These are phyloP conservation scores for Lepidurus couesii DNA, from an alignment of 1,140 invertebrate species.

Conservation along the genomic window DNA sequence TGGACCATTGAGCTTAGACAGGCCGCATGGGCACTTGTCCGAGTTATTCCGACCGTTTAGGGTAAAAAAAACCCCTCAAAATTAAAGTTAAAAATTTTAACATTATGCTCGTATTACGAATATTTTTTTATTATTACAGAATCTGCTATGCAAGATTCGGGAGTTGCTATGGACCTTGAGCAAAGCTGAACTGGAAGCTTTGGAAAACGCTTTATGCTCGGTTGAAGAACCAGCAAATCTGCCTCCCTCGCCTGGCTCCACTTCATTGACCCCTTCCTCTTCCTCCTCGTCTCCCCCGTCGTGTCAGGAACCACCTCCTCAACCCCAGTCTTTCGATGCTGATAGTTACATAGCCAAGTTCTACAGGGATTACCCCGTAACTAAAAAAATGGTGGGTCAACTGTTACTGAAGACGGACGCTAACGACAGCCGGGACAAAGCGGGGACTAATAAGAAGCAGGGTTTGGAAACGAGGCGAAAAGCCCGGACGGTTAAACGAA, in stretches of 20 bases:
- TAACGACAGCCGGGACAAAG: background rate
- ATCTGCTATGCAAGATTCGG: constrained; percentile 73
- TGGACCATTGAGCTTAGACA: constrained; percentile 86
- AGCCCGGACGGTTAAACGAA: background rate
- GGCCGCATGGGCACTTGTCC: constrained; percentile 71
- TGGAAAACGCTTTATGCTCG: constrained; percentile 84
- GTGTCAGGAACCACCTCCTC: background rate
- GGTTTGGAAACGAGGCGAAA: constrained; percentile 11
- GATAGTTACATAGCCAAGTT: constrained; percentile 27
- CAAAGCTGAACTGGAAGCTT: constrained; percentile 67
- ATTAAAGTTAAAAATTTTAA: background rate
- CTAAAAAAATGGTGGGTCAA: constrained; percentile 25
- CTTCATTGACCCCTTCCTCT: constrained; percentile 1
- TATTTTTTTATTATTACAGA: constrained; percentile 47
- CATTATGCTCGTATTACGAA: background rate
- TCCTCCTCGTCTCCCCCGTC: background rate
- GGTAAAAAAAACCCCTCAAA: constrained; percentile 41
- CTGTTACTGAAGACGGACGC: constrained; percentile 12
- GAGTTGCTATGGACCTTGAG: constrained; percentile 84
- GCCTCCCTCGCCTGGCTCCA: background rate
- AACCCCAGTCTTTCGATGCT: background rate
- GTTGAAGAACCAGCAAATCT: constrained; percentile 63
- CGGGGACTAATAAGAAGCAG: background rate
- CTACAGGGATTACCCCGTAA: constrained; percentile 23
- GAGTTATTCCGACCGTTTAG: constrained; percentile 96